Conservation (phyloP, 2,113 vertebrate genomes). For the Lethenteron reissneri region DNA sequence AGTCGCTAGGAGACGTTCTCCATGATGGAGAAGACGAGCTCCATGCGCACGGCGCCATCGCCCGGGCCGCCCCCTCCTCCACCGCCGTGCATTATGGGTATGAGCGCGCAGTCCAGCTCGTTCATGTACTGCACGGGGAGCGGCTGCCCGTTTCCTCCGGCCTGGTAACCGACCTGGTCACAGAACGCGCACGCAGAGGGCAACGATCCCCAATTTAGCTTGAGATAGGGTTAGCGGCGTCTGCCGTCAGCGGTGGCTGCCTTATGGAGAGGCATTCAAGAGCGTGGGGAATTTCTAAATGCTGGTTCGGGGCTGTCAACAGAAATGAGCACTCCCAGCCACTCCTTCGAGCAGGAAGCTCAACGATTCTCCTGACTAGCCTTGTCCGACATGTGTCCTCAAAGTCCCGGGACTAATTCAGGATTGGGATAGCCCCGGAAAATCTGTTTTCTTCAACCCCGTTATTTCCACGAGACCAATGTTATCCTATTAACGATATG, state of each 20-base stretch:
- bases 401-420: no score
- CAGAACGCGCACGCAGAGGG: slow-evolving; percentile 7
- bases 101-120: slow-evolving; percentile 65
- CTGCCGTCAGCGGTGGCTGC: no score
- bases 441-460: no score
- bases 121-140: slow-evolving; percentile 74
- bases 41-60: slow-evolving; percentile 57
- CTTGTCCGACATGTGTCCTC: no score
- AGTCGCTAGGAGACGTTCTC: slow-evolving; percentile 57
- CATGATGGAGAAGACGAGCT: slow-evolving; percentile 91
- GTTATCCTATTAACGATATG: no score
- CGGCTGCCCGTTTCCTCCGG: slow-evolving; percentile 70
- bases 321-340: not conserved
- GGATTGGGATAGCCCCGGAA: no score
- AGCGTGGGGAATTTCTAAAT: not conserved
- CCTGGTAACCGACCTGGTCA: slow-evolving; percentile 63
- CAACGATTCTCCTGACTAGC: not conserved
- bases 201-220: not conserved
- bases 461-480: no score
- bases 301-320: not conserved
- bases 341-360: not conserved
- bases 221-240: not conserved
- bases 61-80: slow-evolving; percentile 49
- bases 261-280: no score
- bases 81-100: slow-evolving; percentile 63